Conservation (phyloP, 1,140 invertebrate species). For the Yoshiicerus persimilis region DNA sequence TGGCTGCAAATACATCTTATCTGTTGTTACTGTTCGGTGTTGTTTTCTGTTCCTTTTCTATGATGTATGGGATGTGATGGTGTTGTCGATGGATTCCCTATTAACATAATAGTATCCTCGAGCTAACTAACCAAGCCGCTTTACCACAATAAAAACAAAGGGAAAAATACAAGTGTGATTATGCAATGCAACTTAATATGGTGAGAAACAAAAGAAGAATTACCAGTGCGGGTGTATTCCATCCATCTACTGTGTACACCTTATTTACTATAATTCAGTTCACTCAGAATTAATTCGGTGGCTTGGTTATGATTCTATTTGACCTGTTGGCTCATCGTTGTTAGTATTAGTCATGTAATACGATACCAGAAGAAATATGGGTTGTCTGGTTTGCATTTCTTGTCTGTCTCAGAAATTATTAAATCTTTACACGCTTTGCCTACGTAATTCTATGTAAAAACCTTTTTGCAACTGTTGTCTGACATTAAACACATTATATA, state of each 20-base stretch:
- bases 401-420: neutral
- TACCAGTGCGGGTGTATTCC: constrained; percentile 1
- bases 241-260: neutral
- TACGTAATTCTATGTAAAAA: neutral
- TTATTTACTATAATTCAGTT: neutral
- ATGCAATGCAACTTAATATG: neutral
- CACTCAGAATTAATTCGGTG: neutral
- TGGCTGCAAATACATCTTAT: neutral
- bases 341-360: neutral
- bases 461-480: neutral
- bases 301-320: neutral
- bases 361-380: neutral
- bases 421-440: neutral
- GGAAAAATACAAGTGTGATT: neutral
- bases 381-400: neutral
- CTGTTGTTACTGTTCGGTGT: neutral
- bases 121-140: neutral
- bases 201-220: constrained; percentile 14
- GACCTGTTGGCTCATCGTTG: neutral
- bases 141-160: neutral
- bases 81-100: neutral
- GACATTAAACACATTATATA: neutral
- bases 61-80: neutral
- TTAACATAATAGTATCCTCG: constrained; percentile 7
- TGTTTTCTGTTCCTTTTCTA: neutral